Conservation (phyloP, 2,888 invertebrate species). For the Parnassius mnemosyne region DNA sequence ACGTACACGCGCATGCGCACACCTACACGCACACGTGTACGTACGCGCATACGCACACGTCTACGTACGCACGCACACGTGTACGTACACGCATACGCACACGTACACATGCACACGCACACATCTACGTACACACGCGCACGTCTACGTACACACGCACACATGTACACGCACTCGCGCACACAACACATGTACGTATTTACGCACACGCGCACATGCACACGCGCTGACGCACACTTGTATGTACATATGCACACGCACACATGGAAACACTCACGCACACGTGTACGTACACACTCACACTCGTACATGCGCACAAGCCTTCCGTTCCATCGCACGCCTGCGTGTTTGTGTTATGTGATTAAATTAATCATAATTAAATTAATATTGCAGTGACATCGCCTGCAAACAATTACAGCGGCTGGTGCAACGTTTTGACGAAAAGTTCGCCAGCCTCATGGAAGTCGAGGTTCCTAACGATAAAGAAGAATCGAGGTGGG, state of each 20-base stretch:
- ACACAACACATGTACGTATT: conserved; percentile 41
- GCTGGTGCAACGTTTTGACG: conserved; percentile 79
- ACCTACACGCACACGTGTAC: not conserved
- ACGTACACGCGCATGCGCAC: not conserved
- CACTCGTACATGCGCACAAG: conserved; percentile 65
- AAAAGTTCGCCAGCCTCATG: conserved; percentile 81
- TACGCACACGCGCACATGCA: not conserved
- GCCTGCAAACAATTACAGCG: conserved; percentile 72
- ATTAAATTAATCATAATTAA: too few species aligned
- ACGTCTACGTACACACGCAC: not conserved
- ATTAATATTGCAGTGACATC: conserved; percentile 51
- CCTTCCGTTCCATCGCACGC: not conserved
- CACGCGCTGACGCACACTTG: conserved; percentile 84
- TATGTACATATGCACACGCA: conserved; percentile 38
- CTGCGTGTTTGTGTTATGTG: not conserved
- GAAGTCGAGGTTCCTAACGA: conserved; percentile 46
- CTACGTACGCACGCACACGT: not conserved
- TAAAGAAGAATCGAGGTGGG: conserved; percentile 33
- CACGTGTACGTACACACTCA: not conserved
- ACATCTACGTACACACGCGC: not conserved
- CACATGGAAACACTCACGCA: not conserved
- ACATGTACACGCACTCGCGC: conserved; percentile 84
- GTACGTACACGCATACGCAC: not conserved
- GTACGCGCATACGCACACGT: not conserved
- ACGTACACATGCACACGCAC: not conserved